These are phyloP conservation scores for Bellardia bayeri DNA, from an alignment of 2,888 invertebrate genomes.

Conservation along the genomic window DNA sequence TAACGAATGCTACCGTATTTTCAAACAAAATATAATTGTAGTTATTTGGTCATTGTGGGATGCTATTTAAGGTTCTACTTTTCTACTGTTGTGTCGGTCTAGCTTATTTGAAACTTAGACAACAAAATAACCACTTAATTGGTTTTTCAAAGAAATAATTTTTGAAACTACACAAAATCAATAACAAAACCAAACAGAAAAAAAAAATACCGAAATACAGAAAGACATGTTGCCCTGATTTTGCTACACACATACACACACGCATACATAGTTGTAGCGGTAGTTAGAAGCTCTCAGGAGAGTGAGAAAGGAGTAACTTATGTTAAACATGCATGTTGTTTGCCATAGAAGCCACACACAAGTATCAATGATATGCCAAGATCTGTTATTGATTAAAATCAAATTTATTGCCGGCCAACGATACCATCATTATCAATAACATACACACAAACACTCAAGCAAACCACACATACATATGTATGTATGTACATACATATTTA, in stretches of 20 bases:
- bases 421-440: constrained; percentile 68
- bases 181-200: neutral
- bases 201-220: constrained; percentile 22
- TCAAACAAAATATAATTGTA: constrained; percentile 61
- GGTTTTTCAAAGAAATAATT: constrained; percentile 69
- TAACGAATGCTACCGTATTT: constrained; percentile 73
- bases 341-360: constrained; percentile 68
- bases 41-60: constrained; percentile 44
- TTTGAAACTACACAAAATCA: constrained; percentile 28
- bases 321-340: constrained; percentile 62
- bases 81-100: neutral
- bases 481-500: neutral
- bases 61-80: constrained; percentile 39
- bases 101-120: constrained; percentile 27
- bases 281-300: too few relatives aligned
- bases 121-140: constrained; percentile 71
- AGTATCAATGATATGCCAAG: constrained; percentile 70
- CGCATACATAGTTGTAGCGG: constrained; percentile 42
- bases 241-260: too few relatives aligned
- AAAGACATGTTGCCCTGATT: too few relatives aligned
- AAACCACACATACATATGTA: neutral
- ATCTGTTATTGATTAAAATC: constrained; percentile 74
- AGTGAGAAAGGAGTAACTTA: neutral
- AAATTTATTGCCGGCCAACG: constrained; percentile 71
- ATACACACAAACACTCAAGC: constrained; percentile 57